Evolutionary conservation across 35 echinoderm and acorn worm genomes (phyloP).

Genomic region (Eucidaris tribuloides): DNA sequence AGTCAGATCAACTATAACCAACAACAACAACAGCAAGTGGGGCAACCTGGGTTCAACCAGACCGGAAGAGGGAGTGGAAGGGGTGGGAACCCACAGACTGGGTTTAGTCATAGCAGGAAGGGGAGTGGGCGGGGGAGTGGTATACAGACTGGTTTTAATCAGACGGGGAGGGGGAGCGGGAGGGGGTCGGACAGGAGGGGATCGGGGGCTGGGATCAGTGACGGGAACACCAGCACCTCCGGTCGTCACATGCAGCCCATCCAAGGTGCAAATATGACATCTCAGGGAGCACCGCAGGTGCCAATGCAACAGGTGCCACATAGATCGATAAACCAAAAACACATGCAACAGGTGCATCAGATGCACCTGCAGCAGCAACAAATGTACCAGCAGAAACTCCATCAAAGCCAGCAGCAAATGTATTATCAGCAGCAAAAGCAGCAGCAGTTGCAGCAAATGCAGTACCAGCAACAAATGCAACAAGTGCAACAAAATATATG

Average conservation of each 20-base stretch:
- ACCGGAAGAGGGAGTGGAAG: conserved; percentile 15
- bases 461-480: conserved; percentile 16
- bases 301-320: conserved; percentile 33
- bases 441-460: neutral
- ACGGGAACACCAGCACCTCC: neutral
- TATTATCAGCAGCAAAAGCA: conserved; percentile 1
- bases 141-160: neutral
- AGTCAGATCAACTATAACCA: conserved; percentile 14
- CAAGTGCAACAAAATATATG: conserved; percentile 30
- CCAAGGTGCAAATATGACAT: neutral
- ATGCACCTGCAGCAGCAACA: conserved; percentile 4
- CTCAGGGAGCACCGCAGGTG: conserved; percentile 34
- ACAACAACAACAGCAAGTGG: neutral
- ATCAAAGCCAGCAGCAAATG: neutral
- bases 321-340: conserved; percentile 36
- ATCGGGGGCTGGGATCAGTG: conserved; percentile 3
- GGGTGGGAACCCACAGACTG: neutral
- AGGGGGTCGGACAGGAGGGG: conserved; percentile 12
- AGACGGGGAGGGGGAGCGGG: conserved; percentile 9
- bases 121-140: neutral
- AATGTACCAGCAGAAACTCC: neutral
- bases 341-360: conserved; percentile 3
- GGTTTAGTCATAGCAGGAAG: conserved; percentile 11
- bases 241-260: conserved; percentile 10
- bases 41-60: conserved; percentile 16